These are phyloP conservation scores for Cheilosia variabilis DNA, from an alignment of 2,888 invertebrate genomes.

Conservation along the genomic window DNA sequence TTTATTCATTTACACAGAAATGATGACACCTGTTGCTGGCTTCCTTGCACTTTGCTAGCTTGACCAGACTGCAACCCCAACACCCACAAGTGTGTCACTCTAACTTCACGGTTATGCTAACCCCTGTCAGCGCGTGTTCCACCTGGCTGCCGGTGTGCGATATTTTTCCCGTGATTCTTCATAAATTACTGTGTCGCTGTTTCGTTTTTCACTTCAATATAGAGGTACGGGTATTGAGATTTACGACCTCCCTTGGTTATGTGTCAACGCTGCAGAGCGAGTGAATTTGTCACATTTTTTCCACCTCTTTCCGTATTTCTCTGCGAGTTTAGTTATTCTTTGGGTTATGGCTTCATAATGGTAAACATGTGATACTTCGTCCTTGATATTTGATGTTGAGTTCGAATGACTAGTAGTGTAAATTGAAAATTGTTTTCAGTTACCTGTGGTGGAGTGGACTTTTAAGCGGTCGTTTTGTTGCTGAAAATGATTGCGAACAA, in stretches of 20 bases:
- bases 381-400: conserved; percentile 31
- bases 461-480: neutral
- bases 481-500: no score
- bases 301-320: neutral
- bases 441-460: neutral
- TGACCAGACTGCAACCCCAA: conserved; percentile 26
- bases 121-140: conserved; percentile 37
- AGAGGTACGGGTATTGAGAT: conserved; percentile 41
- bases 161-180: conserved; percentile 58
- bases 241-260: conserved; percentile 43
- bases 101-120: neutral
- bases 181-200: conserved; percentile 63
- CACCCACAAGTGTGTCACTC: neutral
- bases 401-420: neutral
- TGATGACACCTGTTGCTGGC: conserved; percentile 48
- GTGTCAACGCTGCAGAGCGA: neutral
- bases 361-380: neutral
- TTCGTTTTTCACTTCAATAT: conserved; percentile 29
- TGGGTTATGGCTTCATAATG: neutral
- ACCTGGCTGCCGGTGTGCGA: conserved; percentile 60
- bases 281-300: conserved; percentile 8
- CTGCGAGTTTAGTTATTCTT: no score
- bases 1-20: conserved; percentile 26
- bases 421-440: neutral
- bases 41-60: conserved; percentile 5